phyloP scores from a whole-genome alignment of 1,140 invertebrate species.

The Drosophila baimaii region DNA sequence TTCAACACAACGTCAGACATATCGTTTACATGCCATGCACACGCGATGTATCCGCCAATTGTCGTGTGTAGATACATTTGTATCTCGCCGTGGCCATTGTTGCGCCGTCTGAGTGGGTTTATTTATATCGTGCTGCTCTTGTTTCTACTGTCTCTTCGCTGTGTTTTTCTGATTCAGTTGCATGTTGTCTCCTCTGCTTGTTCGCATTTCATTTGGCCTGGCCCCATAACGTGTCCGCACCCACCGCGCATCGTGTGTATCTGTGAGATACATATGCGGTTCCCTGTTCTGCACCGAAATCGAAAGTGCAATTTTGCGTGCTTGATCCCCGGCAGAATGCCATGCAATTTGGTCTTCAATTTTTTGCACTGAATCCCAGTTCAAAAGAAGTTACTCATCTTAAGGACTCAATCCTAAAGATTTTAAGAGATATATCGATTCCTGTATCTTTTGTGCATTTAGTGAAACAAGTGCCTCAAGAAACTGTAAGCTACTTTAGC shows the following conservation, averaged over 20 bases:
- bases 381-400: neutral
- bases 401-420: neutral
- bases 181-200: constrained; percentile 30
- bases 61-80: constrained; percentile 59
- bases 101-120: constrained; percentile 44
- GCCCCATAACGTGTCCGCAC: constrained; percentile 58
- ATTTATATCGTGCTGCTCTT: constrained; percentile 52
- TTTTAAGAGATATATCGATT: neutral
- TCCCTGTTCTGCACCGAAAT: constrained; percentile 44
- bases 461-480: neutral
- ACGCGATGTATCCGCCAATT: constrained; percentile 59
- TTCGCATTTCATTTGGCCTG: constrained; percentile 71
- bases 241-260: constrained; percentile 23
- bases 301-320: constrained; percentile 62
- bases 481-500: neutral
- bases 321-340: constrained; percentile 1
- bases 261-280: constrained; percentile 28
- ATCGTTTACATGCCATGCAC: constrained; percentile 50
- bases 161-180: constrained; percentile 36
- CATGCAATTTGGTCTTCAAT: neutral
- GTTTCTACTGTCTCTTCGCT: constrained; percentile 26
- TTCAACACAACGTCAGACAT: constrained; percentile 35
- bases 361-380: neutral
- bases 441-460: no score
- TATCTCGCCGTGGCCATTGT: constrained; percentile 34